phyloP scores from a whole-genome alignment of 2,797 vertebrate species.

The Pseudomugil tenellus region DNA sequence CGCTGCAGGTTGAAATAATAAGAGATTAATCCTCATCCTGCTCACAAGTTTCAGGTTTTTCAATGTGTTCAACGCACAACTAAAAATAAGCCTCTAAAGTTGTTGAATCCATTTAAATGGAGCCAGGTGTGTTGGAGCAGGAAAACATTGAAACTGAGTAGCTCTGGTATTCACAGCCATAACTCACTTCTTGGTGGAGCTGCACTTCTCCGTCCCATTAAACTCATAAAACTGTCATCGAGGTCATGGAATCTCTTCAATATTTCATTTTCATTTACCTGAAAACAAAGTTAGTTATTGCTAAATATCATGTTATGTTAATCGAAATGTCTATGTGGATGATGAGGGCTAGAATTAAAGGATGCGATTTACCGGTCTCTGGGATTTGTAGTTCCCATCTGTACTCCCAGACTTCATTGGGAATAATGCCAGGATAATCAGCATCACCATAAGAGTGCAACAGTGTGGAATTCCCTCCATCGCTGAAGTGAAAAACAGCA shows the following conservation, averaged over 20 bases:
- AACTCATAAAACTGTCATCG: conserved; percentile 74
- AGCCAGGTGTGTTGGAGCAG: too few relatives aligned
- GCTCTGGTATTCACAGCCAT: not conserved
- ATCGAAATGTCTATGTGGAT: not conserved
- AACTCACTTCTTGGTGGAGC: conserved; percentile 40
- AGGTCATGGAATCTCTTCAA: conserved; percentile 60
- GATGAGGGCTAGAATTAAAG: not conserved
- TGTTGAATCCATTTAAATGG: not conserved
- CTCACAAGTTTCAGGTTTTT: too few relatives aligned
- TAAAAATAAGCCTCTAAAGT: too few relatives aligned
- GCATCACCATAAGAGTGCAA: conserved; percentile 31
- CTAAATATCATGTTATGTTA: not conserved
- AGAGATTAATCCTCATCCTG: not conserved
- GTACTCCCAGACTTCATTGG: conserved; percentile 44
- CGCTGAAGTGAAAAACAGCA: conserved; percentile 19
- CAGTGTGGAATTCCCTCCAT: conserved; percentile 45
- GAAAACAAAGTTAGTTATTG: not conserved
- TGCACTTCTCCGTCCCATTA: conserved; percentile 74
- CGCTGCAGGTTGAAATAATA: not conserved
- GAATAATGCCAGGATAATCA: conserved; percentile 48
- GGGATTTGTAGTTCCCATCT: conserved; percentile 27
- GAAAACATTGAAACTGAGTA: not conserved
- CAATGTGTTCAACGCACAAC: too few relatives aligned
- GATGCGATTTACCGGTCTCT: conserved; percentile 27
- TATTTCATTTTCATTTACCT: conserved; percentile 18